Evolutionary conservation across 2,797 vertebrate genomes (phyloP), one percentile per base, ranked within the genome.

Genomic region (Manis crassicaudata): DNA sequence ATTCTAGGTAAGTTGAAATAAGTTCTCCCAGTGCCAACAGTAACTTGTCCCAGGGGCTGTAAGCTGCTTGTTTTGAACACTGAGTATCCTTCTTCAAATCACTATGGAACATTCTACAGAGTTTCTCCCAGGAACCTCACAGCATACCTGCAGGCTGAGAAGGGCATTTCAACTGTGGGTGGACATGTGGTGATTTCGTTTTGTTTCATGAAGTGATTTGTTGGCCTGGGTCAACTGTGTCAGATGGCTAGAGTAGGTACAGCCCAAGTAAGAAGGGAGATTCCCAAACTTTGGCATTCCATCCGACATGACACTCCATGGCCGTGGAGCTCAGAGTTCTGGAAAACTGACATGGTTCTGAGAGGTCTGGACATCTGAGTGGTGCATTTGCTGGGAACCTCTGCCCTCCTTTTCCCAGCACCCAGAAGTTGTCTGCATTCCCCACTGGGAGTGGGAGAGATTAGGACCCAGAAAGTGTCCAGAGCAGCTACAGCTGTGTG

Each of bases 11-110:
- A 85, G 50, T 76, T 75, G 92, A 88, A 95, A 85, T 90, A 29
- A 83, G 58, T 88, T 84, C 54, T 72, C 62, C 84, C 32, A 54
- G 82, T 0, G 50, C 94, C 94, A 91, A 63, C 63, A 73, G n/a
- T 79, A 92, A 85, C 92, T 65, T 52, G 68, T 56, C 88, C 3
- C 3, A 32, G 68, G 11, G 68, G 68, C 56, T 86, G 17, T 77
- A 96, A 94, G 81, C 67, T 58, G 73, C 85, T 68, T 84, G 92
- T 70, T 75, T 79, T 91, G 35, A 92, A 93, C 94, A 94, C 37
- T 32, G 75, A 94, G 40, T 13, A 8, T 46, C 68, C 60, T 70
- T 75, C 62, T 50, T 92, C 43, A 25, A 17, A 65, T 11, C 11
- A 21, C 43, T 79, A 82, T 13, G 58, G 40, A 70, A 87, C 65